Conservation (phyloP, 1,140 invertebrate genomes). For the Magallana angulata region DNA sequence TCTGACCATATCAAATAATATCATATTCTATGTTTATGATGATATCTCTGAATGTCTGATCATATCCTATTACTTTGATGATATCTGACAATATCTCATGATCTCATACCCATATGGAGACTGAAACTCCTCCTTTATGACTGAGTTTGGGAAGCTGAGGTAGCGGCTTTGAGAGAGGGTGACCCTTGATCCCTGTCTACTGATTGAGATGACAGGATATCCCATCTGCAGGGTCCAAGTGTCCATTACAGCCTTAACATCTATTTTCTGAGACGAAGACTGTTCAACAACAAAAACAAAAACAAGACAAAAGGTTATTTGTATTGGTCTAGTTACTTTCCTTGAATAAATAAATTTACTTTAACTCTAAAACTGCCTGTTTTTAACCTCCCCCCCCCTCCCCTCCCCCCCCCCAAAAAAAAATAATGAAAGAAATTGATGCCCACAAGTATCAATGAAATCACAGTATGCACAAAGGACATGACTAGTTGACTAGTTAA, state of each 20-base stretch:
- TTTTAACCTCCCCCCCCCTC: too few relatives aligned
- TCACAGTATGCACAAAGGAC: background rate
- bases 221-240: constrained; percentile 94
- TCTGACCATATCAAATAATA: too few relatives aligned
- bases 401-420: too few relatives aligned
- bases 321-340: too few relatives aligned
- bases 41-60: too few relatives aligned
- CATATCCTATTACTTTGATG: too few relatives aligned
- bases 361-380: too few relatives aligned
- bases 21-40: too few relatives aligned
- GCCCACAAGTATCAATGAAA: background rate
- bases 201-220: constrained; percentile 89
- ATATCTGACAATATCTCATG: too few relatives aligned
- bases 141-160: constrained; percentile 76
- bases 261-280: constrained; percentile 41
- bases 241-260: constrained; percentile 88
- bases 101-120: constrained; percentile 55
- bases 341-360: too few relatives aligned
- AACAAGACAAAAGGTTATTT: background rate
- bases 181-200: constrained; percentile 79
- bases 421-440: background rate
- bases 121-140: constrained; percentile 54
- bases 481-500: background rate
- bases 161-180: constrained; percentile 69
- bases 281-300: background rate